A percentile compares a stretch with the other conserved stretches of the same genome.
Evolutionary conservation across 1,140 invertebrate species (phyloP).

Genomic region (Aricia agestis): DNA sequence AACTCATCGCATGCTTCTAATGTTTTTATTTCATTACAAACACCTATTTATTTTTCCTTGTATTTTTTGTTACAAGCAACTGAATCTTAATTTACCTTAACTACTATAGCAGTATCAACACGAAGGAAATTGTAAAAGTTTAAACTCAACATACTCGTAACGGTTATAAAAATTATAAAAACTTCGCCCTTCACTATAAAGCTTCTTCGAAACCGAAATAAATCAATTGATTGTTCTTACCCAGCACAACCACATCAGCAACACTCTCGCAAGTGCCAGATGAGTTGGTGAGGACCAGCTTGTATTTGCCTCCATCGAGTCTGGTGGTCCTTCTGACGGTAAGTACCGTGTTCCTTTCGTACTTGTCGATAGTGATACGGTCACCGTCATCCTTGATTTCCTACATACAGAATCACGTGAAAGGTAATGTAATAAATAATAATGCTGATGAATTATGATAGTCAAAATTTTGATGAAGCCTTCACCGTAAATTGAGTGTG

Average conservation of each 20-base stretch:
- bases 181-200: too few relatives aligned
- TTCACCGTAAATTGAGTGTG: background rate
- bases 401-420: slow-evolving; percentile 35
- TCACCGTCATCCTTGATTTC: slow-evolving; percentile 71
- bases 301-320: slow-evolving; percentile 94
- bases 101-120: too few relatives aligned
- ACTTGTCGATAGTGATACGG: slow-evolving; percentile 90
- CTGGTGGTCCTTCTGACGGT: slow-evolving; percentile 91
- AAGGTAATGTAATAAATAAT: slow-evolving; percentile 9
- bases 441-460: background rate
- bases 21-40: too few relatives aligned
- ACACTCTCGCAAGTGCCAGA: slow-evolving; percentile 89
- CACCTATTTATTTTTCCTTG: too few relatives aligned
- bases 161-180: too few relatives aligned
- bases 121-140: too few relatives aligned
- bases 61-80: too few relatives aligned
- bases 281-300: slow-evolving; percentile 87
- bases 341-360: slow-evolving; percentile 92
- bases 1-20: too few relatives aligned
- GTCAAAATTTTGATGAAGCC: background rate
- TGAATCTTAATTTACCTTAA: too few relatives aligned
- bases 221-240: slow-evolving; percentile 62
- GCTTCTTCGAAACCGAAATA: too few relatives aligned
- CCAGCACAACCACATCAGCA: slow-evolving; percentile 92
- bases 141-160: too few relatives aligned